Base-by-base conservation (phyloP, 2,113 vertebrate genomes). In the Entelurus aequoreus region DNA sequence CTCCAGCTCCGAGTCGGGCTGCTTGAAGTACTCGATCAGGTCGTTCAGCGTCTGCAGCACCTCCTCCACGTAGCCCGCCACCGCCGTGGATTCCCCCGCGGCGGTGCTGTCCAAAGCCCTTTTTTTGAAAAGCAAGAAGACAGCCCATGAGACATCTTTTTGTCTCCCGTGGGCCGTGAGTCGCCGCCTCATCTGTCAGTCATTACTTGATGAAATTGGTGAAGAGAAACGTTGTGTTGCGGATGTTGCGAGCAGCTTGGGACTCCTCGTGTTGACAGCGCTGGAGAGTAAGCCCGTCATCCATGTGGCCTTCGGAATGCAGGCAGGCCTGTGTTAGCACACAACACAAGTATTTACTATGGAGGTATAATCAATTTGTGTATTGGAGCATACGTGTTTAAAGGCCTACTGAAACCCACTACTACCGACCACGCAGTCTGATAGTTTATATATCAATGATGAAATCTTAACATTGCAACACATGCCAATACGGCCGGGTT, bases 261-360 rank as follows among this genome's bases (percentile, higher is more conserved):
- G 94, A 96, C 86, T 98, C 96, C 75, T 98, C 96, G 0, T 81
- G 91, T 67, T 97, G 96, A 79, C 96, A 98, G 60, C 93, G 92
- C 88, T 98, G 96, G 62, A 98, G 89, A 5, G 86, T 95, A 49
- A 98, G 81, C 19, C 96, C 95, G 6, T 98, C 96, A 57, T 98
- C 96, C 95, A 95, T 98, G 74, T 98, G 96, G 54, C 96, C 96
- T 85, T 98, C 96, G 84, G 92, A 90, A 63, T 96, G 95, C 60
- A 98, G 90, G 76, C 96, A 95, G 68, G 94, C 94, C 96, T 98
- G 58, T 6, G 16, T 47, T 69, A 54, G 12, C 19, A 59, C 28
- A 63, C 50, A 74, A 16, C 14, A 13, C 8, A 48, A 36, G 21
- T 8, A 13, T 36, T 36, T 13, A 53, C 4, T 6, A 5, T 13